Evolutionary conservation across 2,888 invertebrate species (phyloP), one percentile per base, ranked within the genome.

Genomic region (Tenthredo distinguenda): DNA sequence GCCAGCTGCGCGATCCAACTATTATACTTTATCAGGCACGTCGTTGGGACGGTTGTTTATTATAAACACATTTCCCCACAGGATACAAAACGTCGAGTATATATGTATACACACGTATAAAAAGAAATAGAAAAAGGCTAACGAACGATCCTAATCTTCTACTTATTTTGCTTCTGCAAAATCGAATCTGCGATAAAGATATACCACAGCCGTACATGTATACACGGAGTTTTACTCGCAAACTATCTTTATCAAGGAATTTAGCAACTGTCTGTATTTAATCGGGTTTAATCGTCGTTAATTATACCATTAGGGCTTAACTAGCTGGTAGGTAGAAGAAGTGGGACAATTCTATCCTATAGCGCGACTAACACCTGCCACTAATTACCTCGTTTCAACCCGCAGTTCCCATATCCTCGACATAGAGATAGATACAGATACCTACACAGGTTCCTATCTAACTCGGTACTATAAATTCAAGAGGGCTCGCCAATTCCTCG

Each of bases 261-360:
- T 58, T 26, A 55, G 34, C 79, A 34, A 79, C 55, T 55, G 79
- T 55, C 55, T 47, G 34, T 79, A n/a, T 34, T 81, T 62, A 81
- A 81, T 81, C 81, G 81, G 62, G 40, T 81, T 81, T 81, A 81
- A 81, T 62, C 62, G 62, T 62, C 58, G 81, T 81, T 81, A 81
- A 81, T 81, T 81, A 81, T 58, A 81, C 40, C 40, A 76, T 34
- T 40, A 62, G 37, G 40, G 68, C n/a, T 55, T 77, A 40, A 50
- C 55, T 31, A 37, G 68, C 15, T 31, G 12, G 18, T 9, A 7
- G 31, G 55, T 77, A 77, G 77, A 77, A 77, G 55, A 77, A 77
- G 55, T 77, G 26, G 50, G 50, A 77, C 31, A 77, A 77, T 77
- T 77, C 77, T 31, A 77, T 34, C 6, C 21, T 21, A 40, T 50